Evolutionary conservation across 2,888 invertebrate genomes (phyloP).

Genomic region (Athalia circularis): DNA sequence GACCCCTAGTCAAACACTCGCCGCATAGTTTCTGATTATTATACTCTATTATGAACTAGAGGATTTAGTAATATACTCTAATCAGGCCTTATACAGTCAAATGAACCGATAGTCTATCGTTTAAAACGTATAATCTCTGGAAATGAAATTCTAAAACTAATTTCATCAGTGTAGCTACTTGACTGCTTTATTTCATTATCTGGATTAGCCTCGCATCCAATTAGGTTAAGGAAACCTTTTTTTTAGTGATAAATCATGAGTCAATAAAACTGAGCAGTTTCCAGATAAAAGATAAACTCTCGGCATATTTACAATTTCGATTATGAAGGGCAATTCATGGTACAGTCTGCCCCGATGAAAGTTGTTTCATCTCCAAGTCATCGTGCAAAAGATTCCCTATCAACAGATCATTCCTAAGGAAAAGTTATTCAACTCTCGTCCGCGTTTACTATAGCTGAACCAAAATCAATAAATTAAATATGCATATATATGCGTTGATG

Average conservation of each 20-base stretch:
- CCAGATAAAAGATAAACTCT: conserved; percentile 40
- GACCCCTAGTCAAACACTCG: too few species aligned
- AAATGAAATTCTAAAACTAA: conserved; percentile 15
- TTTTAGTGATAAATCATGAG: conserved; percentile 22
- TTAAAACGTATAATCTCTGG: not conserved
- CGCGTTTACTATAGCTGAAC: too few species aligned
- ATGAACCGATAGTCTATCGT: not conserved
- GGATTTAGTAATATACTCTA: not conserved
- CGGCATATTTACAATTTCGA: conserved; percentile 34
- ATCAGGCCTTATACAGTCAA: not conserved
- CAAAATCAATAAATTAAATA: too few species aligned
- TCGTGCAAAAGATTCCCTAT: not conserved
- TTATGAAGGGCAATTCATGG: conserved; percentile 36
- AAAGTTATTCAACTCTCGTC: too few species aligned
- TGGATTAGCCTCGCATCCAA: conserved; percentile 42
- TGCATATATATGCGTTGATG: too few species aligned
- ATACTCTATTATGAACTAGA: not conserved
- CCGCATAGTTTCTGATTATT: not conserved
- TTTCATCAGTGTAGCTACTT: conserved; percentile 11
- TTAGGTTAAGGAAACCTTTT: conserved; percentile 40
- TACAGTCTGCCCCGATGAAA: not conserved
- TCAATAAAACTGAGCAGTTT: conserved; percentile 27
- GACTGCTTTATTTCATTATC: conserved; percentile 12
- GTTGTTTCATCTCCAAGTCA: not conserved
- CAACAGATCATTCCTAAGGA: not conserved